phyloP scores from a whole-genome alignment of 2,888 invertebrate genomes.

The Palloptera scutellata region DNA sequence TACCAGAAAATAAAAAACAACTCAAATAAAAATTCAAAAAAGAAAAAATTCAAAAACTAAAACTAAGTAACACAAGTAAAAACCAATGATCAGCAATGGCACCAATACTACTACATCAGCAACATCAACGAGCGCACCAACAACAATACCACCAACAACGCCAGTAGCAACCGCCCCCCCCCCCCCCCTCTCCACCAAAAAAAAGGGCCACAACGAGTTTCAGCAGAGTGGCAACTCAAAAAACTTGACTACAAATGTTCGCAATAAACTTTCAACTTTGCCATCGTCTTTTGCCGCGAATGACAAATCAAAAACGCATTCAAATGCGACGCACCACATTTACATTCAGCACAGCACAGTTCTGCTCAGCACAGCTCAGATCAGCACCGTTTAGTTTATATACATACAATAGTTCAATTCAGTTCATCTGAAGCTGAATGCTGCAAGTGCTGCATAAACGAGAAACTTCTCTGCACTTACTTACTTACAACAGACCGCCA shows the following conservation, averaged over 20 bases:
- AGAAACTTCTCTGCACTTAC: conserved; percentile 6
- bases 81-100: conserved; percentile 51
- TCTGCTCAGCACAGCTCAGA: no score
- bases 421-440: no score
- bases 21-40: conserved; percentile 15
- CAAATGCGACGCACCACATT: conserved; percentile 53
- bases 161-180: not conserved
- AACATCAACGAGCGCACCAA: conserved; percentile 21
- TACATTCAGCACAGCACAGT: no score
- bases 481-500: no score
- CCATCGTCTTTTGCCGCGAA: conserved; percentile 42
- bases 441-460: not conserved
- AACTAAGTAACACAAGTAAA: conserved; percentile 32
- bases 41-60: conserved; percentile 19
- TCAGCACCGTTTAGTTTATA: conserved; percentile 22
- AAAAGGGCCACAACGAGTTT: not conserved
- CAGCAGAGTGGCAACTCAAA: not conserved
- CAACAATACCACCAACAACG: not conserved
- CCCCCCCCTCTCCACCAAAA: not conserved
- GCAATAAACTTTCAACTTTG: conserved; percentile 29
- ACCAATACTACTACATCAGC: conserved; percentile 46
- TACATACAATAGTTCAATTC: no score
- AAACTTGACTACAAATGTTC: conserved; percentile 23
- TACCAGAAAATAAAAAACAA: conserved; percentile 20
- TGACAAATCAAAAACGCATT: conserved; percentile 58